Conservation (phyloP, 2,797 vertebrate genomes). For the Alca torda region DNA sequence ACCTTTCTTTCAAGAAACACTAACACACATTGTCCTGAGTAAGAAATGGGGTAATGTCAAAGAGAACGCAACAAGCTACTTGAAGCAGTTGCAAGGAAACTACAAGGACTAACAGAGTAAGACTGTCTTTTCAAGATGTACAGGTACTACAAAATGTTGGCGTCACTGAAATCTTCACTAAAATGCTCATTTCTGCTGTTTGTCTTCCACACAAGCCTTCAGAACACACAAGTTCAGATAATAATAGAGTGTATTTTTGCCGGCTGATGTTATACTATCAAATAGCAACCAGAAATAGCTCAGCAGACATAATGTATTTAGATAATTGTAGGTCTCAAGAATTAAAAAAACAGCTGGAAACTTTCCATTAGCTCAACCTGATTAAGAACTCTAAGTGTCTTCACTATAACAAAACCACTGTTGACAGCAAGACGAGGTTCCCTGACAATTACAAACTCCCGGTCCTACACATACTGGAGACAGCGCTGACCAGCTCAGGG, state of each 20-base stretch:
- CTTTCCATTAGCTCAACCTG: background rate
- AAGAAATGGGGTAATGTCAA: background rate
- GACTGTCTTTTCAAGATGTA: background rate
- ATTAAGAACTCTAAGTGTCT: background rate
- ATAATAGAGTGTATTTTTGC: background rate
- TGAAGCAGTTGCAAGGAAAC: background rate
- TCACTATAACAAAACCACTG: background rate
- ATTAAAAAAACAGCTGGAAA: background rate
- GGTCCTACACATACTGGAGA: background rate
- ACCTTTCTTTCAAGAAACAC: background rate
- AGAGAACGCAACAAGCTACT: fast-evolving
- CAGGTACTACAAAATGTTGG: background rate
- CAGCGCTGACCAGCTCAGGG: fast-evolving
- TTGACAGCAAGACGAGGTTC: background rate
- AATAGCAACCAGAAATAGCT: background rate
- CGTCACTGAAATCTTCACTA: background rate
- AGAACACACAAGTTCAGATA: background rate
- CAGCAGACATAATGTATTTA: background rate
- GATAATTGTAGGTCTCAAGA: background rate
- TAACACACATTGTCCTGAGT: fast-evolving
- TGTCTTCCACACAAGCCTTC: background rate
- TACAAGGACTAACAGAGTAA: background rate
- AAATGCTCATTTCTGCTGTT: background rate
- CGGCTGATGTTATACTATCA: background rate
- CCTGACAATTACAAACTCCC: background rate